Conservation (phyloP, 2,888 invertebrate genomes). For the Hirudinaria manillensis region DNA sequence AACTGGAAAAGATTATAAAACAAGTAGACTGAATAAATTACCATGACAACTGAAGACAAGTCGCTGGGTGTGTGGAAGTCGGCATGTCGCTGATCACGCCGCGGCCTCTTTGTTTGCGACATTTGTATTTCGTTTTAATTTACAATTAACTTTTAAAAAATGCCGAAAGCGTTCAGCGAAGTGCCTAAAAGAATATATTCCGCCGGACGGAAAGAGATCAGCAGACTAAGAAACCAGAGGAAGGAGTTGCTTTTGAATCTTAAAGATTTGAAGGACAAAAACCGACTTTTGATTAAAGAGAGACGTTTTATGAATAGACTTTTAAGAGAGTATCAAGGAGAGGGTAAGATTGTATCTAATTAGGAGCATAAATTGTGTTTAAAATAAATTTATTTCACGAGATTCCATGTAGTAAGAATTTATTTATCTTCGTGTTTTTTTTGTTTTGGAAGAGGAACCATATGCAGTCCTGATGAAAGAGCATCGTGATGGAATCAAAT, state of each 20-base stretch:
- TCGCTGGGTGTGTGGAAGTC: too few relatives aligned
- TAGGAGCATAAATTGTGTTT: conserved; percentile 4
- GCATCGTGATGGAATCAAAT: conserved; percentile 2
- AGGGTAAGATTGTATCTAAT: neutral
- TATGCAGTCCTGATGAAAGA: neutral
- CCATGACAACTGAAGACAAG: too few relatives aligned
- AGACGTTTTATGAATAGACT: neutral
- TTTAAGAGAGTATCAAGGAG: neutral
- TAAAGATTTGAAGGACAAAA: neutral
- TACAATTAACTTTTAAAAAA: neutral
- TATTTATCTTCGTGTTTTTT: too few relatives aligned
- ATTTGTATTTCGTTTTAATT: too few relatives aligned
- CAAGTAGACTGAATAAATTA: too few relatives aligned
- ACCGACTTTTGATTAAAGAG: neutral
- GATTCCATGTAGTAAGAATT: neutral
- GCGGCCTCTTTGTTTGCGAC: too few relatives aligned
- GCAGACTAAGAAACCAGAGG: neutral
- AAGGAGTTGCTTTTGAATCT: neutral
- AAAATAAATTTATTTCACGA: neutral
- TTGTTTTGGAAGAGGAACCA: neutral
- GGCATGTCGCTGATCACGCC: too few relatives aligned
- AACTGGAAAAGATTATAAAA: too few relatives aligned
- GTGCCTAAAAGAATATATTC: conserved; percentile 10
- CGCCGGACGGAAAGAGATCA: conserved; percentile 8
- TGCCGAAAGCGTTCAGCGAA: conserved; percentile 8